Base-by-base conservation (phyloP, 2,797 vertebrate species). In the Cirrhinus mrigala region DNA sequence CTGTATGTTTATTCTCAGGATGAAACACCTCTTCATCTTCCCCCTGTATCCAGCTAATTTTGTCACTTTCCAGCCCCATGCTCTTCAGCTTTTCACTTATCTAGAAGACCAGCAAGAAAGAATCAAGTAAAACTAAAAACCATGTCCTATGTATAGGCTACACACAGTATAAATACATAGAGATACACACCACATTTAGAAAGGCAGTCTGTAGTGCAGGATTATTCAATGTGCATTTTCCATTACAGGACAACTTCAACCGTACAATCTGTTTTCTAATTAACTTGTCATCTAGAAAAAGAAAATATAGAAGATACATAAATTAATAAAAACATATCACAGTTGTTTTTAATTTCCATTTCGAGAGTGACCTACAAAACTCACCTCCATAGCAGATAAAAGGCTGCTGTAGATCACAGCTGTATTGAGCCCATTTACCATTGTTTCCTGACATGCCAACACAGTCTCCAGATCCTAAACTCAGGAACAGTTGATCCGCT, bases 241-340 rank as follows among this genome's bases (percentile, higher is more conserved):
- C 81, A 40, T 24, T 6, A 75, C 81, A 75, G 27, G 81, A 75
- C 20, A 83, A 66, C 1, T 83, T 40, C 27, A 83, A 46, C 18
- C 27, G 48, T 1, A 83, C 0, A 1, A 37, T 18, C 12, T 83
- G 40, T 10, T 29, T 52, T 37, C 4, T 62, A 29, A 20, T 62
- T 15, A 73, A 27, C 0, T 11, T 75, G 11, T 64, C 44, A 29
- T 15, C 71, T 75, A 62, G 22, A 74, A 1, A 74, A 50, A 22
- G 2, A 46, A 15, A 62, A 62, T 15, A 62, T 0, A 37, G 37
- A 18, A 44, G 8, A 46, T 60, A 27, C 5, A 58, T 44, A 1
- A 77, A 58, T 37, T 12, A 77, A 40, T 22, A 3, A 40, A 58
- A 37, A 40, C 3, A 56, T 20, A 54, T 3, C n/a, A 56, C 1